A percentile compares a stretch with the other conserved stretches of the same genome.
Evolutionary conservation across 2,797 vertebrate genomes (phyloP).

Genomic region (Pyrocephalus nanus): DNA sequence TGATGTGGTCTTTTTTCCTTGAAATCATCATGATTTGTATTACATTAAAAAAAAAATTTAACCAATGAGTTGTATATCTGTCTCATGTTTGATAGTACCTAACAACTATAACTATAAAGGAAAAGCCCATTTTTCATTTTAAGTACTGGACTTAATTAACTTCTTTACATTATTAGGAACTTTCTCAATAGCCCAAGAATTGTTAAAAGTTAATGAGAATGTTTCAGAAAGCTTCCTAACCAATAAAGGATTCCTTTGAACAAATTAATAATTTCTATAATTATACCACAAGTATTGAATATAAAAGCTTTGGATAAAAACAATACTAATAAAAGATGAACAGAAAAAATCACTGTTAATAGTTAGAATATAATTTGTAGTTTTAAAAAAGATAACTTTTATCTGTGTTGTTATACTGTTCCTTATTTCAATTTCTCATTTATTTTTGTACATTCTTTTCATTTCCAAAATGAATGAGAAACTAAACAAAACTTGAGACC

Average conservation of each 20-base stretch:
- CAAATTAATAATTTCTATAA: neutral
- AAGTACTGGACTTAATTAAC: slow-evolving; percentile 7
- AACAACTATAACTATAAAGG: neutral
- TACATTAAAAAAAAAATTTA: neutral
- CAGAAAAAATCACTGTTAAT: neutral
- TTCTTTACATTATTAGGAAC: neutral
- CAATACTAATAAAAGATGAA: neutral
- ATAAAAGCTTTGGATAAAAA: neutral
- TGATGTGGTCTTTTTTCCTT: neutral
- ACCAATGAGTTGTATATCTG: neutral
- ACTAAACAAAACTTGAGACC: neutral
- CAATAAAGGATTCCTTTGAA: neutral
- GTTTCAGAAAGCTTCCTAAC: neutral
- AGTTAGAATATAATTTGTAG: neutral
- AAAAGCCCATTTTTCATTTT: neutral
- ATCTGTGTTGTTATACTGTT: neutral
- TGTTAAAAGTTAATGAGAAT: slow-evolving; percentile 12
- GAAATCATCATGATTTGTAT: neutral
- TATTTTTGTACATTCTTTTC: neutral
- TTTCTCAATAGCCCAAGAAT: neutral
- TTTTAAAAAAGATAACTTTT: neutral
- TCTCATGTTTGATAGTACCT: neutral
- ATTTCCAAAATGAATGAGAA: neutral
- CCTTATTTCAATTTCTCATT: neutral
- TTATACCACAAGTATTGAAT: neutral